Conservation (phyloP, 2,113 vertebrate species). For the Blennius ocellaris region DNA sequence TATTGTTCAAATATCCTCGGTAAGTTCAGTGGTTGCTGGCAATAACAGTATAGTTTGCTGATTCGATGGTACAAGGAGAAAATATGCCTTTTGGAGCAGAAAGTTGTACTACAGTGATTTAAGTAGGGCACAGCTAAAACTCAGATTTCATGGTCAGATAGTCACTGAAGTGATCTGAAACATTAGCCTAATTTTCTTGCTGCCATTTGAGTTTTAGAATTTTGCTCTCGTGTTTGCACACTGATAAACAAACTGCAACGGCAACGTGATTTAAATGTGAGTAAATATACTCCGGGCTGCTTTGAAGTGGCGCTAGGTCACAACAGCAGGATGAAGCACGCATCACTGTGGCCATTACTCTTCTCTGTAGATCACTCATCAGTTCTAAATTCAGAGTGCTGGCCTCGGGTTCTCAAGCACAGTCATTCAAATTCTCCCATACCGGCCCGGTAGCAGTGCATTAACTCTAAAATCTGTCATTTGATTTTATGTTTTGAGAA, state of each 20-base stretch:
- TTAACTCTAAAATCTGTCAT: background rate
- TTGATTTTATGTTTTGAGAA: constrained; percentile 23
- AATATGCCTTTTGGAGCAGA: background rate
- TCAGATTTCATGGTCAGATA: constrained; percentile 32
- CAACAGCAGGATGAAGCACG: constrained; percentile 23
- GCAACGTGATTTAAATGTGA: background rate
- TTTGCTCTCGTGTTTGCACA: background rate
- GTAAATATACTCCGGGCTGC: constrained; percentile 5
- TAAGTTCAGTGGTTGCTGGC: constrained; percentile 30
- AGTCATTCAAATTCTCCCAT: constrained; percentile 26
- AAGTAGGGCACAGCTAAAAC: constrained; percentile 38
- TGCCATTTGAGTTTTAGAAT: background rate
- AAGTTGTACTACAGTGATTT: background rate
- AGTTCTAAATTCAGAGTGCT: constrained; percentile 8
- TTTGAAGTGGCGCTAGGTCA: constrained; percentile 33
- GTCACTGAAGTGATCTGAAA: background rate
- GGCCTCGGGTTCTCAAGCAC: constrained; percentile 1
- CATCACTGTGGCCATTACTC: constrained; percentile 13
- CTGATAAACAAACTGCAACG: background rate
- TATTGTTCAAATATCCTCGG: constrained; percentile 29
- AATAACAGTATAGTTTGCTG: constrained; percentile 6
- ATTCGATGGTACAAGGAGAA: constrained; percentile 10
- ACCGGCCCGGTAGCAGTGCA: background rate
- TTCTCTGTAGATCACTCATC: constrained; percentile 22
- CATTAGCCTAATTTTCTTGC: constrained; percentile 12